Evolutionary conservation across 1,140 invertebrate genomes (phyloP).

Genomic region (Spodoptera frugiperda): DNA sequence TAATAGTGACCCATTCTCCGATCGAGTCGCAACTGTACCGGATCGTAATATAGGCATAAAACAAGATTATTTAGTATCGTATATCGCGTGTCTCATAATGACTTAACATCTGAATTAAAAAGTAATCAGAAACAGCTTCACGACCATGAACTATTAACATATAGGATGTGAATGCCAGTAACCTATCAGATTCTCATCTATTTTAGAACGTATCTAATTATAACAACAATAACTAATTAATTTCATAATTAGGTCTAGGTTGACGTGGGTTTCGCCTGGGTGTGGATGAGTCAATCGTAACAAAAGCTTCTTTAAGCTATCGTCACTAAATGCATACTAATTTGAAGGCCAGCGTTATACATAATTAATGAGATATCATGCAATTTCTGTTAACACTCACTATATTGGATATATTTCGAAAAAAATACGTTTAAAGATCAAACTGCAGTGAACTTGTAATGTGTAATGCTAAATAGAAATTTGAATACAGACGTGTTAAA

Average conservation of each 20-base stretch:
- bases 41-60: too few species aligned
- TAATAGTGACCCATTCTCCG: conserved; percentile 4
- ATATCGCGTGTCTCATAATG: too few species aligned
- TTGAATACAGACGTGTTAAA: neutral
- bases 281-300: conserved; percentile 33
- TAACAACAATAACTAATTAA: conserved; percentile 30
- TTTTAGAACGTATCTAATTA: conserved; percentile 14
- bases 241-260: conserved; percentile 38
- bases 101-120: too few species aligned
- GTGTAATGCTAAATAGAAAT: too few species aligned
- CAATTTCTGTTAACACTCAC: conserved; percentile 10
- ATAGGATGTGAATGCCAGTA: neutral
- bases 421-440: neutral
- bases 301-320: conserved; percentile 24
- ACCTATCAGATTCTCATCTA: conserved; percentile 1
- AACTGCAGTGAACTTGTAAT: neutral
- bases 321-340: conserved; percentile 22
- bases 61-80: too few species aligned
- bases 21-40: neutral
- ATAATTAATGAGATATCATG: conserved; percentile 26
- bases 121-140: too few species aligned
- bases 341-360: conserved; percentile 12
- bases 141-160: neutral
- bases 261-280: conserved; percentile 20
- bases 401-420: neutral